A percentile compares a stretch with the other conserved stretches of the same genome.
Conservation (phyloP, 2,113 vertebrate species). For the Oreochromis spilurus region DNA sequence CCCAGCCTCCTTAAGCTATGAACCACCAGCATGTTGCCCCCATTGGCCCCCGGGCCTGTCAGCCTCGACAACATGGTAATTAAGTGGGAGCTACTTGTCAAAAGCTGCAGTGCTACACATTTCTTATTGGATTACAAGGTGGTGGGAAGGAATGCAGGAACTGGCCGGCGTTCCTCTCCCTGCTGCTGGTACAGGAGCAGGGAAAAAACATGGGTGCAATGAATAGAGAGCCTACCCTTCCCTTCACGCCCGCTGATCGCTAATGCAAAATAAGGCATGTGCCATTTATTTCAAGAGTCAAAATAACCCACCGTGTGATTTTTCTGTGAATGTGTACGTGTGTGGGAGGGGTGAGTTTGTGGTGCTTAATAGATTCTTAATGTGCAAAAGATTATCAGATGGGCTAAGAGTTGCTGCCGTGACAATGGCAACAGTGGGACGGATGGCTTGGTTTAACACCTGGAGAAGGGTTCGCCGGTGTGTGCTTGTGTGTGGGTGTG, state of each 20-base stretch:
- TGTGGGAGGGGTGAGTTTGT: constrained; percentile 4
- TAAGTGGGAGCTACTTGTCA: constrained; percentile 71
- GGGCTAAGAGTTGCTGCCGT: constrained; percentile 45
- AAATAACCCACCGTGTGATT: constrained; percentile 56
- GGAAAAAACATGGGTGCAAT: constrained; percentile 34
- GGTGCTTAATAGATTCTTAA: constrained; percentile 64
- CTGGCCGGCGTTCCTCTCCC: neutral
- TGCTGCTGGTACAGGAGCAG: constrained; percentile 49
- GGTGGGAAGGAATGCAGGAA: constrained; percentile 61
- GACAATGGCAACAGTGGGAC: constrained; percentile 57
- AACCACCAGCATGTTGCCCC: constrained; percentile 22
- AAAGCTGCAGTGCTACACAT: constrained; percentile 69
- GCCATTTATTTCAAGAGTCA: constrained; percentile 71
- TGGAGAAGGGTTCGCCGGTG: constrained; percentile 28
- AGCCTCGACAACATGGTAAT: constrained; percentile 66
- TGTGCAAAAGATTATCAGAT: constrained; percentile 58
- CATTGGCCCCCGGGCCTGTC: constrained; percentile 51
- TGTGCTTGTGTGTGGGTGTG: neutral
- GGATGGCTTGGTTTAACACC: constrained; percentile 66
- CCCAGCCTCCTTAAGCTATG: neutral
- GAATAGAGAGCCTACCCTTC: constrained; percentile 56
- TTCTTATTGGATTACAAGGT: constrained; percentile 79
- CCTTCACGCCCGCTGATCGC: constrained; percentile 61
- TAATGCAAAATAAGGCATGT: constrained; percentile 66
- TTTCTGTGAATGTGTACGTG: neutral